phyloP scores from a whole-genome alignment of 2,113 vertebrate species.

The Leptocoma aspasia region DNA sequence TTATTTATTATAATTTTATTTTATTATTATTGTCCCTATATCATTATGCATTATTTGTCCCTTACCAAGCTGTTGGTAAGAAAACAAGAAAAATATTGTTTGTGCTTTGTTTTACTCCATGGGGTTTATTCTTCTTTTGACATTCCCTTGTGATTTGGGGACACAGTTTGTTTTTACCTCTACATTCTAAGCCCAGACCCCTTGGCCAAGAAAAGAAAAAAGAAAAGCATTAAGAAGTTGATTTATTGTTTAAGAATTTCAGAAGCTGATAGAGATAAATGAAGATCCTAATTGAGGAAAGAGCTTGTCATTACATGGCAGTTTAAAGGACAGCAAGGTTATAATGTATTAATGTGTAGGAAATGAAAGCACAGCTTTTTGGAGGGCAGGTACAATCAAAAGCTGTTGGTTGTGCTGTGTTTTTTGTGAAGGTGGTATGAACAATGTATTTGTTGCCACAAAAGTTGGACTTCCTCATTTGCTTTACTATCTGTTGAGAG shows the following conservation, averaged over 20 bases:
- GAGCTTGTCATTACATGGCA: neutral
- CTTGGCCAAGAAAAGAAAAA: neutral
- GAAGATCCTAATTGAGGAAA: constrained; percentile 12
- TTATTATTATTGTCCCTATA: too few species aligned
- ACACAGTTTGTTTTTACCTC: neutral
- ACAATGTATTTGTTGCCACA: neutral
- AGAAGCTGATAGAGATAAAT: neutral
- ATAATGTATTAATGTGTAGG: neutral
- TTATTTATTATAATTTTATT: too few species aligned
- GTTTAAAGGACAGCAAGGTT: neutral
- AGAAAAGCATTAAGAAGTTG: neutral
- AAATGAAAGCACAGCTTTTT: neutral
- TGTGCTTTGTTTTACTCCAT: neutral
- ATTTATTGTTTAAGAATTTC: neutral
- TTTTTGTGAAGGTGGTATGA: neutral
- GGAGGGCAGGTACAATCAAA: neutral
- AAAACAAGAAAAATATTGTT: neutral
- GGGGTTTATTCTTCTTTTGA: neutral
- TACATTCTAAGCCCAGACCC: neutral
- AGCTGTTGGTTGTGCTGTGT: neutral
- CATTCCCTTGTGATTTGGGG: neutral
- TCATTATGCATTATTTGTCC: neutral
- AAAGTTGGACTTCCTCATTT: neutral
- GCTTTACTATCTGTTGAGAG: neutral
- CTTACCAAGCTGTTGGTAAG: neutral